Conservation (phyloP, 2,888 invertebrate genomes). For the Adineta ricciae region DNA sequence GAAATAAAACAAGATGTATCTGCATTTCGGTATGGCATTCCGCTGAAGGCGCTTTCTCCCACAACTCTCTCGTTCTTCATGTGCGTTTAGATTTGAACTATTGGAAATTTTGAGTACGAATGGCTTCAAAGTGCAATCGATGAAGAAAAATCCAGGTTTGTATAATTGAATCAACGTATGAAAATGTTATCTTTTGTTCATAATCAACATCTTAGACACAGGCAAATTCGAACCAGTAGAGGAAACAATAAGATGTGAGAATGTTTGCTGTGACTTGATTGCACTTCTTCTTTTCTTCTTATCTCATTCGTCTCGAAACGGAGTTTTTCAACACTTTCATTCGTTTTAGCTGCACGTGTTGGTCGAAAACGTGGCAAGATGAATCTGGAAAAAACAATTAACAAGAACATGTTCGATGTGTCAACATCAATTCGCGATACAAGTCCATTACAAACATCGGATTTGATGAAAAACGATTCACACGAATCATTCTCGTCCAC, state of each 20-base stretch:
- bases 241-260: conserved; percentile 13
- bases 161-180: background rate
- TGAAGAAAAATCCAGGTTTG: conserved; percentile 33
- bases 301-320: background rate
- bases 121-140: conserved; percentile 54
- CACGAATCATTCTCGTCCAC: background rate
- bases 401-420: conserved; percentile 32
- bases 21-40: conserved; percentile 63
- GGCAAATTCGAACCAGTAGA: conserved; percentile 15
- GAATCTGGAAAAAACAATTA: conserved; percentile 33
- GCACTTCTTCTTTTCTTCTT: background rate
- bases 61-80: background rate
- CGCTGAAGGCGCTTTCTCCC: background rate
- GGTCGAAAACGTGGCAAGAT: conserved; percentile 31
- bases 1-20: conserved; percentile 98
- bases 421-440: background rate
- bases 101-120: conserved; percentile 89
- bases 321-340: background rate
- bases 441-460: background rate
- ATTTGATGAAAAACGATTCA: background rate
- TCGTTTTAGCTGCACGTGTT: background rate
- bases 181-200: background rate
- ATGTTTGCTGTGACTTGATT: background rate
- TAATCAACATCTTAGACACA: background rate
- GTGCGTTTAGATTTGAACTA: conserved; percentile 63